phyloP scores from a whole-genome alignment of 2,113 vertebrate species.

The Tiliqua scincoides region DNA sequence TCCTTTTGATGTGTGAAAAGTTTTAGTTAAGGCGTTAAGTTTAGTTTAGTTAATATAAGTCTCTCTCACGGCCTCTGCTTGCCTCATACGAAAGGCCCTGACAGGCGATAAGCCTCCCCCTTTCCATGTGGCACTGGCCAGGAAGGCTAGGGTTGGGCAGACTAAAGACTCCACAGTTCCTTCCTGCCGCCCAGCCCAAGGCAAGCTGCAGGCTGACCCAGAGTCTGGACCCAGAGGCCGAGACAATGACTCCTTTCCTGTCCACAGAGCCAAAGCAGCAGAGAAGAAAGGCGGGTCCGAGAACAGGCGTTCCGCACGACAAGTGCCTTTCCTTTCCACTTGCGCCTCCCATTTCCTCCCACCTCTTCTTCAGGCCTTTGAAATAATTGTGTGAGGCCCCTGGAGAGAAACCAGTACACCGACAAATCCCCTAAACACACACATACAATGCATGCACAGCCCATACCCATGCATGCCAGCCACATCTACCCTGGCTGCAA shows the following conservation, averaged over 20 bases:
- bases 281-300: neutral
- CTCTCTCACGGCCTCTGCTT: neutral
- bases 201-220: constrained; percentile 31
- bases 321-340: neutral
- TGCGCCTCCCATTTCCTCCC: neutral
- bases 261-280: neutral
- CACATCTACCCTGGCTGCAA: neutral
- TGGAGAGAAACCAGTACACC: neutral
- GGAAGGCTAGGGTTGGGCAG: neutral
- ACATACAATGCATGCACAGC: neutral
- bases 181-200: constrained; percentile 12
- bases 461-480: neutral
- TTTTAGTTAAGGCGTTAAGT: too few species aligned
- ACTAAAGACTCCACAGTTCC: constrained; percentile 15
- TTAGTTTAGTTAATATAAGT: neutral
- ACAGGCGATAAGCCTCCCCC: neutral
- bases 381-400: neutral
- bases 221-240: neutral
- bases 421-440: neutral
- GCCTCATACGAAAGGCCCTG: neutral
- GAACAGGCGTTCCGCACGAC: neutral
- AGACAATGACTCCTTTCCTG: constrained; percentile 21
- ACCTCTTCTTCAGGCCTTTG: neutral
- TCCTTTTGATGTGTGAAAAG: neutral
- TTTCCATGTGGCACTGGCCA: neutral